A percentile compares a stretch with the other conserved stretches of the same genome.
Evolutionary conservation across 2,888 invertebrate genomes (phyloP).

Genomic region (Pyralis farinalis): DNA sequence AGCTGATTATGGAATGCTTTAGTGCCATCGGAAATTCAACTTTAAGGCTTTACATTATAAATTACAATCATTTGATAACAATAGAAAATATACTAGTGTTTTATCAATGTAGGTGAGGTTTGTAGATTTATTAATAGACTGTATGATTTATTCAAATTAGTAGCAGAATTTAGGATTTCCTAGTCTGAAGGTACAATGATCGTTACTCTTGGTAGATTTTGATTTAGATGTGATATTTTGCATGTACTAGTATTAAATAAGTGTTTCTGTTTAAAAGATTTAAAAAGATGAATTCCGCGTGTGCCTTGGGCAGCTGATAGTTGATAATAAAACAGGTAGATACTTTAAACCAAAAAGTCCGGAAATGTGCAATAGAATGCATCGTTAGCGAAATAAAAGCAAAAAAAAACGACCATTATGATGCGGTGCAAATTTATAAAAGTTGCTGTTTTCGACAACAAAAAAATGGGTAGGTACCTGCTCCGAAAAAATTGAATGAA

Average conservation of each 20-base stretch:
- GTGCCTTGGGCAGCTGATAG: too few species aligned
- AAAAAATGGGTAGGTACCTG: constrained; percentile 31
- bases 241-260: too few species aligned
- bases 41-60: not conserved
- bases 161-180: too few species aligned
- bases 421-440: constrained; percentile 62
- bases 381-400: constrained; percentile 64
- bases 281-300: too few species aligned
- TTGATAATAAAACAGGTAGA: constrained; percentile 13
- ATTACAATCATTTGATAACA: not conserved
- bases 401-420: constrained; percentile 54
- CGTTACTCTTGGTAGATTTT: too few species aligned
- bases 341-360: constrained; percentile 28
- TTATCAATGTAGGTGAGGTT: not conserved
- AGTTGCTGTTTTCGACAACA: constrained; percentile 27
- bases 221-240: too few species aligned
- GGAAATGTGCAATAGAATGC: constrained; percentile 55
- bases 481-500: constrained; percentile 49
- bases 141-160: not conserved
- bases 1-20: constrained; percentile 17
- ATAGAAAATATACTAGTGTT: not conserved
- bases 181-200: too few species aligned
- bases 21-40: not conserved
- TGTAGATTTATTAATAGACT: not conserved
- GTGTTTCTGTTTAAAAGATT: too few species aligned